Evolutionary conservation across 2,888 invertebrate species (phyloP).

Genomic region (Diaprepes abbreviatus): DNA sequence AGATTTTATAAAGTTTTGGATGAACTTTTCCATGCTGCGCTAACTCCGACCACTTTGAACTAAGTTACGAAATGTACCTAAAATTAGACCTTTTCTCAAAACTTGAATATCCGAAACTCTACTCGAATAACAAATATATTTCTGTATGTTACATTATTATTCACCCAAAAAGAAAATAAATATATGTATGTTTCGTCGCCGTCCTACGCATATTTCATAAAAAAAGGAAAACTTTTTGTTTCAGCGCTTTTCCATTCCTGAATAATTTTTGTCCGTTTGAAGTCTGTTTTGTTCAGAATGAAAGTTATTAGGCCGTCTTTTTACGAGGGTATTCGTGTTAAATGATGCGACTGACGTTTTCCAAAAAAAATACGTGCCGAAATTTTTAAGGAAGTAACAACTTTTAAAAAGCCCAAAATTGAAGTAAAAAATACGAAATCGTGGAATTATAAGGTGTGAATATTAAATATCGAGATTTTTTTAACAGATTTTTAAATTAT

Average conservation of each 20-base stretch:
- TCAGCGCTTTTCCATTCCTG: neutral
- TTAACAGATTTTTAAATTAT: too few species aligned
- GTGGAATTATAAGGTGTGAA: too few species aligned
- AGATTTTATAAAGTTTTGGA: slow-evolving; percentile 8
- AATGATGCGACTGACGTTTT: too few species aligned
- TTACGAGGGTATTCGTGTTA: too few species aligned
- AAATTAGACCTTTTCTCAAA: slow-evolving; percentile 18
- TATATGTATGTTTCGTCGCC: neutral
- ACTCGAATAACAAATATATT: slow-evolving; percentile 13
- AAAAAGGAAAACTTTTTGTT: neutral
- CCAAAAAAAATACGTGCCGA: too few species aligned
- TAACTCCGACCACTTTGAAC: slow-evolving; percentile 1
- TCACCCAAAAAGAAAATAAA: neutral
- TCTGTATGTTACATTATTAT: slow-evolving; percentile 5
- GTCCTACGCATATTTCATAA: neutral
- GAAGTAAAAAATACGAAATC: too few species aligned
- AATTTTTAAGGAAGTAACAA: too few species aligned
- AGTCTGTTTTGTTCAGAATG: too few species aligned
- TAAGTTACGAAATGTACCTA: slow-evolving; percentile 6
- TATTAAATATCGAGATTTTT: too few species aligned
- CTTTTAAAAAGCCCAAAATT: too few species aligned
- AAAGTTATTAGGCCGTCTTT: too few species aligned
- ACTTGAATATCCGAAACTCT: neutral
- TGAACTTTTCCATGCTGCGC: neutral
- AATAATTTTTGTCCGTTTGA: neutral